These are phyloP conservation scores for Oxyscelio sp. DNA, from an alignment of 2,888 invertebrate species.

Conservation along the genomic window DNA sequence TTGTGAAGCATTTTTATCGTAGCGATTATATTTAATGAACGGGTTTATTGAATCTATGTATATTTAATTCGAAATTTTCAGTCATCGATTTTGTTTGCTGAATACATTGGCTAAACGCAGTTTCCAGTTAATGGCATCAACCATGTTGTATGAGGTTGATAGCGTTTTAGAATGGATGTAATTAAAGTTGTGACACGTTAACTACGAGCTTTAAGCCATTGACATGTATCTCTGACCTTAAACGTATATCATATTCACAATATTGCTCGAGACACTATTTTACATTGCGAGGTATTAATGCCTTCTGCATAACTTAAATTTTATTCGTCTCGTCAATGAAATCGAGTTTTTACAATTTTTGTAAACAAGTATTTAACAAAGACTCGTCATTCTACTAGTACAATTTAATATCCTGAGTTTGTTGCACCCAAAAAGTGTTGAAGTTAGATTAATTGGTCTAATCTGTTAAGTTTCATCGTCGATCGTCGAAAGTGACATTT, in stretches of 20 bases:
- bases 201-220: no score
- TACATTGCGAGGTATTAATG: no score
- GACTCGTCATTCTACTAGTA: constrained; percentile 18
- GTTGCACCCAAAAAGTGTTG: constrained; percentile 63
- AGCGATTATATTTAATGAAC: constrained; percentile 24
- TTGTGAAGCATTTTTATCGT: not conserved
- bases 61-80: constrained; percentile 50
- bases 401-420: constrained; percentile 47
- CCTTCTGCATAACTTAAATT: no score
- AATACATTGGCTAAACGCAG: constrained; percentile 43
- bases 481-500: constrained; percentile 74
- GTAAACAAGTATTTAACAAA: constrained; percentile 41
- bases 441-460: constrained; percentile 79
- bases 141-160: constrained; percentile 71
- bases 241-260: no score
- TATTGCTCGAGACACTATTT: no score
- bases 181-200: no score
- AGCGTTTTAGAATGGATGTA: constrained; percentile 85
- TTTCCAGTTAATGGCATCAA: constrained; percentile 57
- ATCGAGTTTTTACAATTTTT: no score
- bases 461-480: constrained; percentile 78
- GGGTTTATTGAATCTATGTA: constrained; percentile 25
- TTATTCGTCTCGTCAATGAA: no score
- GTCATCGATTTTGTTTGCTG: constrained; percentile 41
- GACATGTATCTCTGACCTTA: no score